Percentiles rank a stretch among this genome's conserved stretches.
Evolutionary conservation across 2,888 invertebrate genomes (phyloP).

Genomic region (Siphonodentalium dalli): DNA sequence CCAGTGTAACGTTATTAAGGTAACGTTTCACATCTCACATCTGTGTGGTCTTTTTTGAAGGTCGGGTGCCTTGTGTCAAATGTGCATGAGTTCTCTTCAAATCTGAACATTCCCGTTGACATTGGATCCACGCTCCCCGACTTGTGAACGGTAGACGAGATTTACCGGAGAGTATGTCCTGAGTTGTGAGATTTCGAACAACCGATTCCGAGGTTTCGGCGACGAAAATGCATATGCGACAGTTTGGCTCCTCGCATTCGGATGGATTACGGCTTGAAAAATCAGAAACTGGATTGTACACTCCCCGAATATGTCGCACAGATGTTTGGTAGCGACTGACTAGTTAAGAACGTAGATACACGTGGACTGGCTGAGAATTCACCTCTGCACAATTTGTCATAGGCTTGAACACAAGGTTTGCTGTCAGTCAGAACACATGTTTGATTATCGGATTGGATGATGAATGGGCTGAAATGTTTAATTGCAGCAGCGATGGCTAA

Average conservation of each 20-base stretch:
- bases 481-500: no score
- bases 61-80: slow-evolving; percentile 16
- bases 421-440: slow-evolving; percentile 22
- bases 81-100: slow-evolving; percentile 25
- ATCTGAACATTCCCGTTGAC: slow-evolving; percentile 23
- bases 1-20: slow-evolving; percentile 13
- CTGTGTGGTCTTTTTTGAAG: slow-evolving; percentile 11
- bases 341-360: slow-evolving; percentile 23
- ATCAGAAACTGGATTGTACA: slow-evolving; percentile 20
- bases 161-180: slow-evolving; percentile 7
- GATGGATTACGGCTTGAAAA: slow-evolving; percentile 24
- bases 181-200: slow-evolving; percentile 8
- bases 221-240: slow-evolving; percentile 12
- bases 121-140: slow-evolving; percentile 15
- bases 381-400: slow-evolving; percentile 19
- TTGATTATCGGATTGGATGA: no score
- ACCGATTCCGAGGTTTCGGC: slow-evolving; percentile 16
- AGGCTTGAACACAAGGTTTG: slow-evolving; percentile 23
- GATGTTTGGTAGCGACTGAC: slow-evolving; percentile 24
- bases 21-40: slow-evolving; percentile 26
- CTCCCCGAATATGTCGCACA: slow-evolving; percentile 15
- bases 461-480: no score
- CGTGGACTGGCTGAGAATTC: slow-evolving; percentile 25
- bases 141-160: slow-evolving; percentile 20
- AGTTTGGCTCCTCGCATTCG: slow-evolving; percentile 13